A percentile compares a stretch with the other conserved stretches of the same genome.
These are phyloP conservation scores for Sycophila sp. DNA, from an alignment of 1,140 invertebrate genomes.

Conservation along the genomic window DNA sequence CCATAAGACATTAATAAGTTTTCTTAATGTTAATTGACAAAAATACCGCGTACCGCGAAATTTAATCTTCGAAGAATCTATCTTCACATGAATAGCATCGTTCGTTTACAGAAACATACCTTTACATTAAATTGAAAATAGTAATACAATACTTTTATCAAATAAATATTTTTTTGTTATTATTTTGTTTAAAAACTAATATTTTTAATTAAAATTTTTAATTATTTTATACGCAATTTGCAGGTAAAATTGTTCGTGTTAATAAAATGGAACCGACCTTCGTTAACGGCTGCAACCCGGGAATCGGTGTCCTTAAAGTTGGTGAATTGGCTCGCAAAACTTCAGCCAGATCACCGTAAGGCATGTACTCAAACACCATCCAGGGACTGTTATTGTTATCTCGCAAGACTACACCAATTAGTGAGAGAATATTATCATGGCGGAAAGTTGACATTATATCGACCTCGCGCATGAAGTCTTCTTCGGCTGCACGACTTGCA, in stretches of 20 bases:
- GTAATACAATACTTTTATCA: too few relatives aligned
- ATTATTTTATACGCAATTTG: too few relatives aligned
- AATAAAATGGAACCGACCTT: conserved; percentile 63
- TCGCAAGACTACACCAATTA: conserved; percentile 82
- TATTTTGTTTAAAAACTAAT: too few relatives aligned
- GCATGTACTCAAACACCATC: conserved; percentile 96
- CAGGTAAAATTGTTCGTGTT: too few relatives aligned
- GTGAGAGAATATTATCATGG: conserved; percentile 87
- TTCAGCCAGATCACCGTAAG: conserved; percentile 86
- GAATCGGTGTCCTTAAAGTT: conserved; percentile 57
- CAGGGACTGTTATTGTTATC: conserved; percentile 79
- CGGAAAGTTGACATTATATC: conserved; percentile 90
- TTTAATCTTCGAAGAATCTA: not conserved
- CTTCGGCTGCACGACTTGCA: conserved; percentile 81
- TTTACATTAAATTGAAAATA: too few relatives aligned
- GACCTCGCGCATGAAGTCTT: conserved; percentile 88
- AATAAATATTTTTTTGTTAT: too few relatives aligned
- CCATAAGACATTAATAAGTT: not conserved
- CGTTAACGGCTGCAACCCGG: conserved; percentile 58
- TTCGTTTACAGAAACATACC: too few relatives aligned
- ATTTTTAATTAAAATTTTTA: too few relatives aligned
- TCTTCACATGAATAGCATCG: not conserved
- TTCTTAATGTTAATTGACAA: not conserved
- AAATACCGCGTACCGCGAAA: not conserved
- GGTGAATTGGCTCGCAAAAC: conserved; percentile 77